A percentile compares a stretch with the other conserved stretches of the same genome.
These are phyloP conservation scores for Anagrus nilaparvatae DNA, from an alignment of 1,140 invertebrate species.

Conservation along the genomic window DNA sequence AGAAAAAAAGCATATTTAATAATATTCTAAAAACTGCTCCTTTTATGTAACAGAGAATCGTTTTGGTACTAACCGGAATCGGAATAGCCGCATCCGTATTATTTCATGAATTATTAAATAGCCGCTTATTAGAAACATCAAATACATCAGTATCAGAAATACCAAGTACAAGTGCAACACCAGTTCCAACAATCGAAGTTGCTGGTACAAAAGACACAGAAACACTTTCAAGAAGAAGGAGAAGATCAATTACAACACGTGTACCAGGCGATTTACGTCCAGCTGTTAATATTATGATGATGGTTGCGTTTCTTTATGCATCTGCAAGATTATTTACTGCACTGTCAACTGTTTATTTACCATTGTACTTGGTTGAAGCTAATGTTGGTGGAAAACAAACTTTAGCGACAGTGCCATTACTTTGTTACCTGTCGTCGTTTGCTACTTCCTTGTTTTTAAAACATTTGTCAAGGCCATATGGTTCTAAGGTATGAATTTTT, in stretches of 20 bases:
- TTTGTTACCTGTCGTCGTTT: slow-evolving; percentile 77
- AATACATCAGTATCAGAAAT: slow-evolving; percentile 8
- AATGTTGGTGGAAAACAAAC: slow-evolving; percentile 44
- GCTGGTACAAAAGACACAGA: slow-evolving; percentile 5
- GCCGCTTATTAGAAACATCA: slow-evolving; percentile 25
- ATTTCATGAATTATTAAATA: slow-evolving; percentile 46
- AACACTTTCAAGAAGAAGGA: slow-evolving; percentile 3
- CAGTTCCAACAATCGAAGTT: too few species aligned
- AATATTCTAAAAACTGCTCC: too few species aligned
- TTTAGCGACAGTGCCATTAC: slow-evolving; percentile 79
- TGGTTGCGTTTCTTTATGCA: slow-evolving; percentile 35
- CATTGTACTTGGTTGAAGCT: slow-evolving; percentile 71
- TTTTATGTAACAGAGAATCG: slow-evolving; percentile 41
- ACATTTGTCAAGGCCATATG: slow-evolving; percentile 47
- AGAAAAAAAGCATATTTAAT: too few species aligned
- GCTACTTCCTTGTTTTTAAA: slow-evolving; percentile 68
- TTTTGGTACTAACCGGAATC: slow-evolving; percentile 43
- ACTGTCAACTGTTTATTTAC: slow-evolving; percentile 74
- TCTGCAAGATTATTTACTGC: slow-evolving; percentile 76
- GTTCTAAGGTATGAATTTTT: slow-evolving; percentile 42
- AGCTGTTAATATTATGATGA: slow-evolving; percentile 24
- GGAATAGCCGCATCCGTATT: slow-evolving; percentile 45
- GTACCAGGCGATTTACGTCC: slow-evolving; percentile 23
- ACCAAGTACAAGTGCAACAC: background rate
- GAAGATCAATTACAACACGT: slow-evolving; percentile 8